Conservation (phyloP, 2,888 invertebrate species). For the Corythucha ciliata region DNA sequence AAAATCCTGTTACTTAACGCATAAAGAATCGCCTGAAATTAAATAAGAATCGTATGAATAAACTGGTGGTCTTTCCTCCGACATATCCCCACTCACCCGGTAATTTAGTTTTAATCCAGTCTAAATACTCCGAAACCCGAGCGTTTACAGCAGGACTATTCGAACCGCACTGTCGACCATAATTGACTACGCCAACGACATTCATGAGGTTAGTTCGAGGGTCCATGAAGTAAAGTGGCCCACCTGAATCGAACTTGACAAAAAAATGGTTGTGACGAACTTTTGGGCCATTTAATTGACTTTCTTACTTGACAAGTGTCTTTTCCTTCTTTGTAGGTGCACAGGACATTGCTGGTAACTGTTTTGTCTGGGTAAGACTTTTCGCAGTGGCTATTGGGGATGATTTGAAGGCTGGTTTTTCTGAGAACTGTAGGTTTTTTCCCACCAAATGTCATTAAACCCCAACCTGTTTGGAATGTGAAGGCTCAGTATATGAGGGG, state of each 20-base stretch:
- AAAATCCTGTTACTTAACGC: too few relatives aligned
- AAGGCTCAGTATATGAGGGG: too few relatives aligned
- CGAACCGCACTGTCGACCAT: slow-evolving; percentile 48
- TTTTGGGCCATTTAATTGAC: slow-evolving; percentile 39
- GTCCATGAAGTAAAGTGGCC: slow-evolving; percentile 49
- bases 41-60: too few relatives aligned
- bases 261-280: not conserved
- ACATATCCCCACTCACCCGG: slow-evolving; percentile 26
- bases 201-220: slow-evolving; percentile 39
- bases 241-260: slow-evolving; percentile 47
- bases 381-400: slow-evolving; percentile 44
- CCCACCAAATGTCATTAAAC: slow-evolving; percentile 46
- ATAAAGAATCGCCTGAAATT: too few relatives aligned
- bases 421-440: slow-evolving; percentile 45
- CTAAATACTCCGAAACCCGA: slow-evolving; percentile 46
- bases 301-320: slow-evolving; percentile 53
- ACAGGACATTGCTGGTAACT: slow-evolving; percentile 40
- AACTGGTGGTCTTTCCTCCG: too few relatives aligned
- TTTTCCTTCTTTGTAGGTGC: slow-evolving; percentile 46
- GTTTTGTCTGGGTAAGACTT: slow-evolving; percentile 27
- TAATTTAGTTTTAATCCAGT: slow-evolving; percentile 46
- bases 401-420: slow-evolving; percentile 48
- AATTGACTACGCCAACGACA: slow-evolving; percentile 48
- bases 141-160: slow-evolving; percentile 48
- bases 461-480: too few relatives aligned